A percentile compares a stretch with the other conserved stretches of the same genome.
These are phyloP conservation scores for Eospalax fontanierii DNA, from an alignment of 2,797 vertebrate genomes.

Conservation along the genomic window DNA sequence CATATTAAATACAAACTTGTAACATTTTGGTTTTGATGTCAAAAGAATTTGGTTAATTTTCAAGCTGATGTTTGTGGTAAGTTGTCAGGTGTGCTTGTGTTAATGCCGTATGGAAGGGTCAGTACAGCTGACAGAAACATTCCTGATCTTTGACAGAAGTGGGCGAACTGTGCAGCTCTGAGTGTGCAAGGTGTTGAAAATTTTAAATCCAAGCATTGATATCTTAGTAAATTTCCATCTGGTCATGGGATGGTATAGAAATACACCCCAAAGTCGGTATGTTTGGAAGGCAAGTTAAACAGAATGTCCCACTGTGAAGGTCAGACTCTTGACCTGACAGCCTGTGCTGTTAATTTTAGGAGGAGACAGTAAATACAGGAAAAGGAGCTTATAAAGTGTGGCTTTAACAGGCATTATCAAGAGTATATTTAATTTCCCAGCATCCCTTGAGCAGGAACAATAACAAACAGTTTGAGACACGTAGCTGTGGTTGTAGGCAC, in stretches of 20 bases:
- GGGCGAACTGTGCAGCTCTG: not conserved
- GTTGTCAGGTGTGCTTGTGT: not conserved
- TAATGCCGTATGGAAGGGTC: not conserved
- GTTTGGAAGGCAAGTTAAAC: not conserved
- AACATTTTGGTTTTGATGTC: not conserved
- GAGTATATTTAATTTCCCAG: not conserved
- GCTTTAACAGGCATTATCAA: not conserved
- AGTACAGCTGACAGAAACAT: not conserved
- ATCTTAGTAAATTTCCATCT: not conserved
- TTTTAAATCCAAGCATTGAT: not conserved
- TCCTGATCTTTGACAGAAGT: not conserved
- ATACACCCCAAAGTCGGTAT: not conserved
- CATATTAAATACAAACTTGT: not conserved
- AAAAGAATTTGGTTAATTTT: constrained; percentile 4
- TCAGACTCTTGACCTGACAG: not conserved
- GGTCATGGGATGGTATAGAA: not conserved
- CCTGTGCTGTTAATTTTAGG: not conserved
- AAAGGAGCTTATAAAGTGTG: not conserved
- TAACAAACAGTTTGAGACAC: not conserved
- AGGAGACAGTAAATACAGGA: not conserved
- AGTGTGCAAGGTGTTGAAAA: too few species aligned
- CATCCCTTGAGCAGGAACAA: not conserved
- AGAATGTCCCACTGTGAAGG: not conserved
- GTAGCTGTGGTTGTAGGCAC: fast-evolving
- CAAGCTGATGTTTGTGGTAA: not conserved